Conservation (phyloP, 2,113 vertebrate species). For the Plecturocebus donacophilus region DNA sequence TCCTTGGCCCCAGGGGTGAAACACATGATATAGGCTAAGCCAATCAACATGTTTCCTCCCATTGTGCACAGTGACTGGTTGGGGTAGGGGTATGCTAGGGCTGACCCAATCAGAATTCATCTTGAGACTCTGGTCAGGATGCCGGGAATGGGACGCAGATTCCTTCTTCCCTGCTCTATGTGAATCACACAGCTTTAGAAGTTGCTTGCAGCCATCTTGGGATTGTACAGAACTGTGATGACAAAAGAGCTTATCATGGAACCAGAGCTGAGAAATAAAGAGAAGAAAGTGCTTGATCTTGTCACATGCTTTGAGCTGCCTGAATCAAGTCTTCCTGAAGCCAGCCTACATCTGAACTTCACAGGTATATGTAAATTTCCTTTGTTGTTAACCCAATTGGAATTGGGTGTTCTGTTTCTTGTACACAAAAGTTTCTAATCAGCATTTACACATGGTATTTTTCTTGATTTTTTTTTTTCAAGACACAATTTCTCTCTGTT, state of each 20-base stretch:
- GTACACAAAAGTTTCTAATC: background rate
- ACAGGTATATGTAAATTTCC: background rate
- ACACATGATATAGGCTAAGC: background rate
- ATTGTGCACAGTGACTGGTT: background rate
- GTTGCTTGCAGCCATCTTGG: background rate
- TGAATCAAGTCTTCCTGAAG: background rate
- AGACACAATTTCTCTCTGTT: too few species aligned
- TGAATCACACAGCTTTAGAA: background rate
- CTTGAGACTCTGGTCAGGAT: background rate
- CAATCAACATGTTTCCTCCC: background rate
- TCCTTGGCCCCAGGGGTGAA: background rate
- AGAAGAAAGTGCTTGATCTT: background rate
- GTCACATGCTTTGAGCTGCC: background rate
- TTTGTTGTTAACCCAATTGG: background rate
- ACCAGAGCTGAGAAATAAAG: background rate
- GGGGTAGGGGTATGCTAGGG: background rate
- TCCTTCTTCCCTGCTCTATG: background rate
- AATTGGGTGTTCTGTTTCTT: background rate
- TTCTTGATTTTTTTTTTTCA: background rate
- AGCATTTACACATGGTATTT: background rate
- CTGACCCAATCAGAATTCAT: background rate
- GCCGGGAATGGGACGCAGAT: background rate
- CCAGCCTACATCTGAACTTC: background rate
- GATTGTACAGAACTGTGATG: background rate
- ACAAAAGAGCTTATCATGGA: background rate